Percentiles rank a stretch among this genome's conserved stretches.
phyloP scores from a whole-genome alignment of 2,888 invertebrate genomes.

The Autographa pulchrina region DNA sequence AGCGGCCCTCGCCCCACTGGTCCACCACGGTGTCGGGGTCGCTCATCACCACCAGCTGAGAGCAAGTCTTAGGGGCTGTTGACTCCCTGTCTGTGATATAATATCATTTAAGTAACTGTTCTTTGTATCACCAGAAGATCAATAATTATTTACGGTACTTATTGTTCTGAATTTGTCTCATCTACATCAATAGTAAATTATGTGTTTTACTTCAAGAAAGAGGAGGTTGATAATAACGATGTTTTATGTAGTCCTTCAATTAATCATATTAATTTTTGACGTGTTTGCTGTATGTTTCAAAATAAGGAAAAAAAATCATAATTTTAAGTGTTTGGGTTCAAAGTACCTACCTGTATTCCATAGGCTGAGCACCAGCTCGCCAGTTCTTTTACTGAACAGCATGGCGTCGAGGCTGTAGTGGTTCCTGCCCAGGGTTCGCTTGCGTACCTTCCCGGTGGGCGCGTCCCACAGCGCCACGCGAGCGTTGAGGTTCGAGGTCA shows the following conservation, averaged over 20 bases:
- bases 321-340: too few species aligned
- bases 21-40: constrained; percentile 81
- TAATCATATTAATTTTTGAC: too few species aligned
- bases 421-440: constrained; percentile 59
- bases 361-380: constrained; percentile 84
- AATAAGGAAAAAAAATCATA: too few species aligned
- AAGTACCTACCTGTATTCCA: constrained; percentile 72
- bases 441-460: constrained; percentile 63
- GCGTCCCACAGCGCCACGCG: constrained; percentile 77
- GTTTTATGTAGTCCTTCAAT: too few species aligned
- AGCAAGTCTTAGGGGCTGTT: constrained; percentile 60
- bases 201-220: too few species aligned
- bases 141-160: too few species aligned
- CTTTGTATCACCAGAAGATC: too few species aligned
- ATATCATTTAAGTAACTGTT: background rate
- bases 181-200: too few species aligned
- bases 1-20: constrained; percentile 77
- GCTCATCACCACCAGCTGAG: constrained; percentile 81
- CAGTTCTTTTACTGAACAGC: constrained; percentile 83
- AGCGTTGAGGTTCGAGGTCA: constrained; percentile 59
- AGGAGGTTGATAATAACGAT: too few species aligned
- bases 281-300: too few species aligned
- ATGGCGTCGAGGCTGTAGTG: constrained; percentile 77
- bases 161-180: too few species aligned
- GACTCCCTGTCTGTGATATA: constrained; percentile 61